Evolutionary conservation across 2,113 vertebrate species (phyloP).

Genomic region (Strix uralensis): DNA sequence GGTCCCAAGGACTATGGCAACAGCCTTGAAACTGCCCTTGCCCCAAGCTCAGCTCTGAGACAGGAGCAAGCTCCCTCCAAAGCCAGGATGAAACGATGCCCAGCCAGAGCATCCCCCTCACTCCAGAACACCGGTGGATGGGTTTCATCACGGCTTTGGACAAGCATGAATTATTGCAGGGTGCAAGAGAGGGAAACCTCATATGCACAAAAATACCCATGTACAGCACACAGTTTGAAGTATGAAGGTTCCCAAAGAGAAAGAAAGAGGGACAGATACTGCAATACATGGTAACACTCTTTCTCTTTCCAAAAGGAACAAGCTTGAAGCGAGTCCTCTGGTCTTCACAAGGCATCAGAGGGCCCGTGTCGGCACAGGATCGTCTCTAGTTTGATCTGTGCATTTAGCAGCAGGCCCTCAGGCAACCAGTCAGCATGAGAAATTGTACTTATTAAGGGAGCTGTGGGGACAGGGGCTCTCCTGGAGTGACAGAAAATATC

Average conservation of each 20-base stretch:
- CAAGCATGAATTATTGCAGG: fast-evolving
- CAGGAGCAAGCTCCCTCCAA: neutral
- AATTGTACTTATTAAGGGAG: neutral
- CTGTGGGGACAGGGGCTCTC: neutral
- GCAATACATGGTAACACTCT: no score
- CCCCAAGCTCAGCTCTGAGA: neutral
- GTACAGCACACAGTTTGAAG: no score
- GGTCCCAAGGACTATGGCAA: fast-evolving
- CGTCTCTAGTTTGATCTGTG: neutral
- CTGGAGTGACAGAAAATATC: neutral
- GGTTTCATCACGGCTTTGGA: neutral
- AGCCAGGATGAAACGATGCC: fast-evolving
- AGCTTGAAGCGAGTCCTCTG: neutral
- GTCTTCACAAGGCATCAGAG: neutral
- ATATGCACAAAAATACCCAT: fast-evolving
- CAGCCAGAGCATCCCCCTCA: fast-evolving
- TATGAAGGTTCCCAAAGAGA: neutral
- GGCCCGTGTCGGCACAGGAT: fast-evolving
- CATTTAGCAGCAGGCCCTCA: neutral
- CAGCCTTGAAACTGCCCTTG: neutral
- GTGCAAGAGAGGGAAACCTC: neutral
- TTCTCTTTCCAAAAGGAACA: neutral
- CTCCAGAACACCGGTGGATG: fast-evolving
- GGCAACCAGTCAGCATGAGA: conserved; percentile 1
- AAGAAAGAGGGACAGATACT: neutral